Base-by-base conservation (phyloP, 2,113 vertebrate species). In the Caloenas nicobarica region DNA sequence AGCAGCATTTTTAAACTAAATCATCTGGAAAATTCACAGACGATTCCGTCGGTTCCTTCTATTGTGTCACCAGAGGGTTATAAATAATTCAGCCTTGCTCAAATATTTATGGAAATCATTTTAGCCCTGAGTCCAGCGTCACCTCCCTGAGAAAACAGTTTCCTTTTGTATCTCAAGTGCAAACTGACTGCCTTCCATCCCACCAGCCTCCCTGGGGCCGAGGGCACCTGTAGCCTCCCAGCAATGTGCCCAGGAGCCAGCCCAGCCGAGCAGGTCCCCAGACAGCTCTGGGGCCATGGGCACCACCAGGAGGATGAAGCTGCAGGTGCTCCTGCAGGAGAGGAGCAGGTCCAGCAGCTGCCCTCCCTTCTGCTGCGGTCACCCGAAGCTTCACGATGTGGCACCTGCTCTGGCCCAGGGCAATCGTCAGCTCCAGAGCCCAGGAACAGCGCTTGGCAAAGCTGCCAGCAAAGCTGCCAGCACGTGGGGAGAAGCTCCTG, bases 61-160 rank as follows among this genome's bases (percentile, higher is more conserved):
- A 79, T 95, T 95, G 92, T 97, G 94, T 97, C 95, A 93, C 93
- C 54, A 19, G 89, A 97, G 93, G 84, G 73, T 92, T 91, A 97
- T 98, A 96, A 97, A 98, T 98, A 97, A 98, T 98, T 97, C 97
- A 98, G 90, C 86, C 89, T 93, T 95, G 71, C 90, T 98, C 97
- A 97, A 97, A 97, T 97, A 97, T 97, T 97, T 97, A 97, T 97
- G 95, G 96, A 95, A 96, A 98, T 96, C 97, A 96, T 95, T 97
- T 97, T 97, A 89, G 88, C 86, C 81, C 77, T 95, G 60, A 77
- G 93, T 84, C 94, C 93, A 88, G 92, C 65, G 13, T 94, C 96
- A 96, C 84, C 91, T 97, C 88, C 87, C 84, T 91, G 73, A 96
- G 96, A 96, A 95, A 96, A 96, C 81, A 94, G 57, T 92, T 95